Percentiles rank a stretch among this genome's conserved stretches.
These are phyloP conservation scores for Rhinoderma darwinii DNA, from an alignment of 2,113 vertebrate species.

Conservation along the genomic window DNA sequence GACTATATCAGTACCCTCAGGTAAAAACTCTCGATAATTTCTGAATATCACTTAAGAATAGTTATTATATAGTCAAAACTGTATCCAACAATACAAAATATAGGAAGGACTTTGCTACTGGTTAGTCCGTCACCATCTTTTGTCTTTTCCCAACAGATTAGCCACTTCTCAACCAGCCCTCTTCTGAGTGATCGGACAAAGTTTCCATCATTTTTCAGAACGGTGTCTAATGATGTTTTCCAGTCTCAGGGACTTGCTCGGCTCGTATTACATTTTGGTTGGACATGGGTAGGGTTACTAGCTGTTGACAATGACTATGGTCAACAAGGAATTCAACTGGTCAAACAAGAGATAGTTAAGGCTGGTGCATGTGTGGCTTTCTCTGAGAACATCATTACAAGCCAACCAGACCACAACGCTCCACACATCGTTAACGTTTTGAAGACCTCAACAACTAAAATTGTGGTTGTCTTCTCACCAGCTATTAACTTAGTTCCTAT, in stretches of 20 bases:
- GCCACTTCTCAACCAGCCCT: constrained; percentile 75
- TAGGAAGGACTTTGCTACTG: neutral
- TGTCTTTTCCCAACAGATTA: constrained; percentile 67
- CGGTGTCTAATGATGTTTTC: constrained; percentile 74
- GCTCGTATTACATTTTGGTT: constrained; percentile 72
- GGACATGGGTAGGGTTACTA: constrained; percentile 77
- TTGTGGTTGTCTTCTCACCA: constrained; percentile 57
- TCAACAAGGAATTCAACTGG: constrained; percentile 51
- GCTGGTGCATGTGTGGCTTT: constrained; percentile 45
- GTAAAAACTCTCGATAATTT: constrained; percentile 55
- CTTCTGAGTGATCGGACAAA: constrained; percentile 72
- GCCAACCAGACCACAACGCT: constrained; percentile 18
- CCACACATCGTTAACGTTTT: constrained; percentile 30
- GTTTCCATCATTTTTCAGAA: constrained; percentile 62
- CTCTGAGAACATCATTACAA: constrained; percentile 26
- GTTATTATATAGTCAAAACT: too few species aligned
- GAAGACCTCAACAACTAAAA: constrained; percentile 14
- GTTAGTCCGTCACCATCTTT: neutral
- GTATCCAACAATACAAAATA: neutral
- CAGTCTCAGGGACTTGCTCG: constrained; percentile 71
- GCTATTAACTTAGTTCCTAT: constrained; percentile 37
- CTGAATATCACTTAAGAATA: neutral
- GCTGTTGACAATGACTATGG: constrained; percentile 74
- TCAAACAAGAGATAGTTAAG: constrained; percentile 35
- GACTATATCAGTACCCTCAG: constrained; percentile 24